Evolutionary conservation across 2,797 vertebrate species (phyloP).

Genomic region (Urophycis tenuis): DNA sequence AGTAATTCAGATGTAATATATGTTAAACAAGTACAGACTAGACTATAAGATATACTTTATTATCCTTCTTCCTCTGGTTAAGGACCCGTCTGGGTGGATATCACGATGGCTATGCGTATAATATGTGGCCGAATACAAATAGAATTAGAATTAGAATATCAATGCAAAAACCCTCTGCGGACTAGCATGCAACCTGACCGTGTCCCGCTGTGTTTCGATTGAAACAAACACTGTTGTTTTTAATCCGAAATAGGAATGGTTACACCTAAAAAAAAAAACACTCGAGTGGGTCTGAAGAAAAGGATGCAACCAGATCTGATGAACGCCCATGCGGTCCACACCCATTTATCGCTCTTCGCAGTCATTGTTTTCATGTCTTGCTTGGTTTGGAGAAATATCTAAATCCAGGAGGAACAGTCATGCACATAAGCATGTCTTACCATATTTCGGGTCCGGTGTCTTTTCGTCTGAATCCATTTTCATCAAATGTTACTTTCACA

Average conservation of each 20-base stretch:
- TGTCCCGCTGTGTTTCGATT: background rate
- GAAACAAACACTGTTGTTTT: background rate
- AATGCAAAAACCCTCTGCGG: background rate
- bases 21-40: background rate
- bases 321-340: conserved; percentile 60
- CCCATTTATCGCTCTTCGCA: conserved; percentile 59
- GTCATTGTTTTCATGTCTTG: conserved; percentile 66
- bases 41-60: background rate
- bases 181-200: background rate
- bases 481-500: conserved; percentile 20
- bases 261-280: conserved; percentile 1
- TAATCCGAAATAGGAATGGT: background rate
- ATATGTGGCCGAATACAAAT: background rate
- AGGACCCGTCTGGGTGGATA: background rate
- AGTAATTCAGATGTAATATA: background rate
- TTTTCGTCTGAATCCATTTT: conserved; percentile 70
- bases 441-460: conserved; percentile 68
- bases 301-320: conserved; percentile 24
- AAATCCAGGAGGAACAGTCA: background rate
- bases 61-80: background rate
- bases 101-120: background rate
- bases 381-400: conserved; percentile 23
- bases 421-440: conserved; percentile 47
- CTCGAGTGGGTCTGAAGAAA: conserved; percentile 11
- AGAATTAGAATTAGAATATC: background rate